Evolutionary conservation across 2,797 vertebrate species (phyloP), one percentile per base, ranked within the genome.

Genomic region (Crenuchus spilurus): DNA sequence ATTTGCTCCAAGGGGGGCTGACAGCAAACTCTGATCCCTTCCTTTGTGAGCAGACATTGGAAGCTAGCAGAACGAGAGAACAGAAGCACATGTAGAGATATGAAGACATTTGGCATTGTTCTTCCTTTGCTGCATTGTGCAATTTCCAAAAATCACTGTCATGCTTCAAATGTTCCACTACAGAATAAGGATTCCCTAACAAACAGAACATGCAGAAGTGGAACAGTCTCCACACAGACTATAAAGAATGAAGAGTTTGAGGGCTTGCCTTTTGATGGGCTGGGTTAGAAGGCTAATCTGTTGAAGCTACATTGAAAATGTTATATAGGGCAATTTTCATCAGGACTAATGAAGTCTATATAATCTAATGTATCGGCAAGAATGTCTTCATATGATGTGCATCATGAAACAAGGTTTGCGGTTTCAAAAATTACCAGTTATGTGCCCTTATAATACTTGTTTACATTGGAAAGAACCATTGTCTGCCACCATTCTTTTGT

Each of bases 1-100:
- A 66, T 79, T 66, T 70, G 14, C 72, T 65, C 73, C 31, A 62
- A 72, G 73, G 68, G 66, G 67, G 18, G 44, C 72, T 71, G 44
- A 54, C 62, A 72, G 55, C 28, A 57, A 55, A 31, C 60, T 67
- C 63, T 75, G 69, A 66, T 70, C 57, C 52, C 57, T 65, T 28
- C 58, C 41, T 74, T 42, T 44, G 66, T 26, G 60, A 79, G 48
- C 63, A 14, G 31, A 64, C 65, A 69, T 69, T 70, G 11, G 65
- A 60, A 58, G 60, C 54, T 65, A 57, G 74, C 52, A 30, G 52
- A 13, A 51, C 61, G 39, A 72, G 37, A 52, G 44, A 51, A 67
- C 8, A 65, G 35, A 58, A 60, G 33, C 61, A 26, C 31, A 26
- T 2, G 2, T 30, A 67, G 54, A 71, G 51, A 67, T 75, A 79